phyloP scores from a whole-genome alignment of 1,140 invertebrate genomes.

The Argopecten irradians region DNA sequence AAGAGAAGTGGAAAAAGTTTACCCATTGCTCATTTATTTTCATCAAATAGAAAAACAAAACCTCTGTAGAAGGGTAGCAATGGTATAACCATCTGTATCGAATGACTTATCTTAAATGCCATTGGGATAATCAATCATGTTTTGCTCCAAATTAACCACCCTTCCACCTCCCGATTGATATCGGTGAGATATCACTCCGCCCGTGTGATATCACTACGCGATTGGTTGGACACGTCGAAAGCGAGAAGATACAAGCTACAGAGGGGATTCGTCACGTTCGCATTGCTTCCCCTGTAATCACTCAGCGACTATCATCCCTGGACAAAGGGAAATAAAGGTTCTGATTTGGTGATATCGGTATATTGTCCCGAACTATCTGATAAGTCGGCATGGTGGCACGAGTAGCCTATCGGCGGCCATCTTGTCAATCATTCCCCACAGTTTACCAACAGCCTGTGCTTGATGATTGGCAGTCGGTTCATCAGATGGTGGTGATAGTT shows the following conservation, averaged over 20 bases:
- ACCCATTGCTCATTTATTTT: background rate
- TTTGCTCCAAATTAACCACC: constrained; percentile 21
- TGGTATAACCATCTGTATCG: background rate
- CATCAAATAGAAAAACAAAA: background rate
- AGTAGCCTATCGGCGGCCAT: constrained; percentile 12
- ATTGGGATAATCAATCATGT: constrained; percentile 22
- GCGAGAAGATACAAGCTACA: constrained; percentile 14
- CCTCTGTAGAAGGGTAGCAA: background rate
- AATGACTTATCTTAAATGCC: constrained; percentile 16
- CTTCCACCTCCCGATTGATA: background rate
- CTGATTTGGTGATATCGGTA: constrained; percentile 21
- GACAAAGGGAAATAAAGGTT: constrained; percentile 12
- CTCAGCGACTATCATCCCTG: constrained; percentile 3
- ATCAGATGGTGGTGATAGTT: constrained; percentile 7
- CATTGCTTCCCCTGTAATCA: background rate
- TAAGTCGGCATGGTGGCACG: constrained; percentile 5
- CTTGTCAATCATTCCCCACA: constrained; percentile 15
- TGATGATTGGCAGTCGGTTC: constrained; percentile 14
- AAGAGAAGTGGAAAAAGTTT: background rate
- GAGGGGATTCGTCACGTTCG: constrained; percentile 12
- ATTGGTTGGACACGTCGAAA: constrained; percentile 20
- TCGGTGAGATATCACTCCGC: background rate
- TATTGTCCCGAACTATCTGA: constrained; percentile 1
- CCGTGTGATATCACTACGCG: constrained; percentile 13
- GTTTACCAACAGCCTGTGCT: background rate